Evolutionary conservation across 2,888 invertebrate genomes (phyloP).

Genomic region (Nemotelus pantherinus): DNA sequence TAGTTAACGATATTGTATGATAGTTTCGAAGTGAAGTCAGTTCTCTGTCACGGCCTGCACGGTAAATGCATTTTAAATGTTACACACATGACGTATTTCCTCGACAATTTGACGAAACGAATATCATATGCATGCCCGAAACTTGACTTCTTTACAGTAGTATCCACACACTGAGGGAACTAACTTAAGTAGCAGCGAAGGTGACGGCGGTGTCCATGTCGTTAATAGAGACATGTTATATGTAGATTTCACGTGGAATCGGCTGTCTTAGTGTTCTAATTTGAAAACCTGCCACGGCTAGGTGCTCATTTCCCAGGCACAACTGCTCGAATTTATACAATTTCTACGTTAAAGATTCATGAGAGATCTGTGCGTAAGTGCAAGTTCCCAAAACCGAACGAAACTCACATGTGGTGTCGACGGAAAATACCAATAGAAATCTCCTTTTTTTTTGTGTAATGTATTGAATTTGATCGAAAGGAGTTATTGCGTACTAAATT

Average conservation of each 20-base stretch:
- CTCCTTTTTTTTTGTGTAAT: too few species aligned
- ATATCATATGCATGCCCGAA: not conserved
- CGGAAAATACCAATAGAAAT: too few species aligned
- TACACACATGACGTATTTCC: slow-evolving; percentile 37
- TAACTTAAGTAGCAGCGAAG: not conserved
- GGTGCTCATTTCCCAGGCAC: slow-evolving; percentile 6
- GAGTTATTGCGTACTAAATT: too few species aligned
- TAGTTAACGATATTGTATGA: too few species aligned
- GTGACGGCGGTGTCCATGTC: not conserved
- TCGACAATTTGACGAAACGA: not conserved
- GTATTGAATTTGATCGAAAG: too few species aligned
- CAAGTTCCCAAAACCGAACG: not conserved
- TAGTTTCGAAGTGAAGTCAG: too few species aligned
- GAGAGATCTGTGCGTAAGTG: not conserved
- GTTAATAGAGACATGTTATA: not conserved
- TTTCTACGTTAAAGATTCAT: slow-evolving; percentile 32
- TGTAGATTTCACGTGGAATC: not conserved
- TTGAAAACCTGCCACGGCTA: too few species aligned
- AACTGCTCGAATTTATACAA: slow-evolving; percentile 29
- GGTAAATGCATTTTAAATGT: slow-evolving; percentile 37
- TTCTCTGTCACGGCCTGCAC: not conserved
- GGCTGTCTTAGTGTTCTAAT: not conserved
- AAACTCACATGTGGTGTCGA: not conserved
- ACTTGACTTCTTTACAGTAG: not conserved
- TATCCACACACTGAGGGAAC: too few species aligned